Evolutionary conservation across 2,888 invertebrate genomes (phyloP).

Genomic region (Blomia tropicalis): DNA sequence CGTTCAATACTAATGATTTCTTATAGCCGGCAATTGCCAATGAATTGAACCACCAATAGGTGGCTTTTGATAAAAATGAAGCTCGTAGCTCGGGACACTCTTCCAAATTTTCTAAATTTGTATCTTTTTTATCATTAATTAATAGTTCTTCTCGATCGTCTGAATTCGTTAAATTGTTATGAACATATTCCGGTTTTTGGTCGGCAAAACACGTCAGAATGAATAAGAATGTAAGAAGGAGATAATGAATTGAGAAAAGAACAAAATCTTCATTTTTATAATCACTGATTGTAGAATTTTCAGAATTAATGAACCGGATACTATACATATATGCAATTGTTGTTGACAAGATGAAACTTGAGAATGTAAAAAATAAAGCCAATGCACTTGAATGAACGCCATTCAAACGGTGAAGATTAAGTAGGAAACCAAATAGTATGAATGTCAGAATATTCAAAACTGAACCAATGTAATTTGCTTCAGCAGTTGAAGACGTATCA

Average conservation of each 20-base stretch:
- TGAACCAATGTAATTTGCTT: not conserved
- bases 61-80: slow-evolving; percentile 35
- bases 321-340: not conserved
- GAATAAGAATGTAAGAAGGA: slow-evolving; percentile 25
- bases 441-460: not conserved
- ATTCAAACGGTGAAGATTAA: not conserved
- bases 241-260: slow-evolving; percentile 22
- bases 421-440: not conserved
- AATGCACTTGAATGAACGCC: not conserved
- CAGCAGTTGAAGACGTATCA: not conserved
- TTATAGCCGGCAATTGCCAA: slow-evolving; percentile 34
- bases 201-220: slow-evolving; percentile 28
- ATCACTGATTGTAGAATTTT: not conserved
- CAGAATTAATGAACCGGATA: not conserved
- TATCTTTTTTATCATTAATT: not conserved
- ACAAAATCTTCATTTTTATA: not conserved
- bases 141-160: not conserved
- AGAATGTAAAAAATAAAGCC: not conserved
- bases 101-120: slow-evolving; percentile 29
- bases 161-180: not conserved
- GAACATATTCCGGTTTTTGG: not conserved
- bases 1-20: slow-evolving; percentile 33
- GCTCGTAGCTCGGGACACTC: slow-evolving; percentile 35
- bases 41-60: slow-evolving; percentile 35
- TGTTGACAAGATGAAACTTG: not conserved